Evolutionary conservation across 2,797 vertebrate genomes (phyloP), one percentile per base, ranked within the genome.

Genomic region (Sebastes wilsoni): DNA sequence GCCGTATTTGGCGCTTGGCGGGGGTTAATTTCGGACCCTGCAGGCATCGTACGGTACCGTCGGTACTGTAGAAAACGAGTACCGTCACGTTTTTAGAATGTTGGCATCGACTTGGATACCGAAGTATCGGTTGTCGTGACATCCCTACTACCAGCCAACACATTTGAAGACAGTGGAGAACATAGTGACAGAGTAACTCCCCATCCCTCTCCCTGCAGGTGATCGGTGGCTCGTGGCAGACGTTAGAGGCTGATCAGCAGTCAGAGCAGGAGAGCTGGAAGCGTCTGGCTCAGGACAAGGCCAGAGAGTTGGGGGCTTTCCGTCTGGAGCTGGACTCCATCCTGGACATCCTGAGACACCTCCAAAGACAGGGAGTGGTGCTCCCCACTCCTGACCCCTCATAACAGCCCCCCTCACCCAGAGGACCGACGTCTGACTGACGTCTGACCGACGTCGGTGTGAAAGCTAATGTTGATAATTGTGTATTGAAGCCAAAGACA

Each of bases 251-350:
- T 0, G 94, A 96, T 72, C 94, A 96, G 82, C 94, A 79, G 82
- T 92, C 81, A 0, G 97, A 98, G 92, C 87, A 80, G 13, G 95
- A 97, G 49, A 96, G 88, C 82, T 99, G 98, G 98, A 95, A 92
- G 71, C 93, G 88, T 13, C 86, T 98, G 28, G 97, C 96, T 1
- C 96, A 97, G 79, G 83, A 91, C 49, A 98, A 97, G 89, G 97
- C 95, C 77, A 95, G 80, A 62, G 97, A 99, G 61, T 91, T 99
- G 84, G 96, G 98, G 70, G 94, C 87, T 71, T 99, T 99, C 85
- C 95, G 97, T 49, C 85, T 94, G 54, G 98, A 99, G 87, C 73
- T 99, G 82, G 98, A 99, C 94, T 96, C 97, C 1, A 99, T 99
- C 70, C 81, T 99, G 66, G 97, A 99, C 55, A 95, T 98, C 32